Conservation (phyloP, 2,113 vertebrate species). For the Lepisosteus osseus region DNA sequence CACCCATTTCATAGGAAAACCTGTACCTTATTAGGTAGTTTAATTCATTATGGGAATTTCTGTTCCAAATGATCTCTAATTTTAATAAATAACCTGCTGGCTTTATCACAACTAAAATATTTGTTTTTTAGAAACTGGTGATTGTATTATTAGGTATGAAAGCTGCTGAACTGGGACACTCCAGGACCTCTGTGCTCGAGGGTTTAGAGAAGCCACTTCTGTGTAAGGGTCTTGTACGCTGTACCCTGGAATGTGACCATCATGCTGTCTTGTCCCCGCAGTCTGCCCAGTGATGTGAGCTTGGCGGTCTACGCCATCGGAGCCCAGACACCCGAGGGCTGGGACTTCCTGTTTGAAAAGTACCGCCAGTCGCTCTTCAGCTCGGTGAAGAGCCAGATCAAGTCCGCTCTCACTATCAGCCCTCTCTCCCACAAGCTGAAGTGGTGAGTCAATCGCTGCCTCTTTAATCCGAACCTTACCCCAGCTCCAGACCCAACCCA, state of each 20-base stretch:
- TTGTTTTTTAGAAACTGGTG: too few relatives aligned
- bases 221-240: too few relatives aligned
- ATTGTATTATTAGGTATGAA: too few relatives aligned
- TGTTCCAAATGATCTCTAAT: too few relatives aligned
- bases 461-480: not conserved
- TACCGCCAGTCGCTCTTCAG: conserved; percentile 67
- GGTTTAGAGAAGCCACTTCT: too few relatives aligned
- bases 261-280: conserved; percentile 33
- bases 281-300: conserved; percentile 78
- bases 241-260: not conserved
- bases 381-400: conserved; percentile 66
- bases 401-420: conserved; percentile 65
- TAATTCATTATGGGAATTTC: too few relatives aligned
- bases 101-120: too few relatives aligned
- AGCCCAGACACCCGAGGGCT: conserved; percentile 72
- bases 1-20: too few relatives aligned
- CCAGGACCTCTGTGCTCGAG: too few relatives aligned
- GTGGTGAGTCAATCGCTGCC: conserved; percentile 57
- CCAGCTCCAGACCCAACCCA: not conserved
- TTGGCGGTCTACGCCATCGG: conserved; percentile 76
- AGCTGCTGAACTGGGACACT: too few relatives aligned
- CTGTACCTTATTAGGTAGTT: too few relatives aligned
- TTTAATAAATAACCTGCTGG: too few relatives aligned
- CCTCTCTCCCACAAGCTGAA: conserved; percentile 69
- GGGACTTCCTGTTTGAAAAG: conserved; percentile 83